phyloP scores from a whole-genome alignment of 2,113 vertebrate species.

The Suricata suricatta region DNA sequence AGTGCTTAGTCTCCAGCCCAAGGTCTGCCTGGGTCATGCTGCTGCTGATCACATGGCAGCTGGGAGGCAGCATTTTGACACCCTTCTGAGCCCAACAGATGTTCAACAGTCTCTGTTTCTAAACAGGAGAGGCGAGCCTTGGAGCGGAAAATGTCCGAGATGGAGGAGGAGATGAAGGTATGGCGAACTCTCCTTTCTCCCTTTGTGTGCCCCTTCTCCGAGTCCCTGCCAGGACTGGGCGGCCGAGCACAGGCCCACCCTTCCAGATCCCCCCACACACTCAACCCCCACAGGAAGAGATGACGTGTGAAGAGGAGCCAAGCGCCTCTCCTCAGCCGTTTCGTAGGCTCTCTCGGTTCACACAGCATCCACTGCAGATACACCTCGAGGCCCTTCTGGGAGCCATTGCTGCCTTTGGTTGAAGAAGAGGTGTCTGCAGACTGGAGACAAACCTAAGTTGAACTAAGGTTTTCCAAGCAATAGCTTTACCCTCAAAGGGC shows the following conservation, averaged over 20 bases:
- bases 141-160: slow-evolving; percentile 96
- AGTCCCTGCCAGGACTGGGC: neutral
- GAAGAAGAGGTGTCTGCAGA: slow-evolving; percentile 58
- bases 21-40: neutral
- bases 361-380: neutral
- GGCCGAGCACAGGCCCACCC: neutral
- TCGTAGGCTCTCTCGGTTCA: neutral
- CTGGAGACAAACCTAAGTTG: slow-evolving; percentile 16
- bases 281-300: neutral
- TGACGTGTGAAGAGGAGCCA: neutral
- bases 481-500: slow-evolving; percentile 54
- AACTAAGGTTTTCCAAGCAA: neutral
- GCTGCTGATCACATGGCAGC: neutral
- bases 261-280: neutral
- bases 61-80: neutral
- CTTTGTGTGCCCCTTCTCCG: neutral
- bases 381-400: neutral
- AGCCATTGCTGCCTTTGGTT: slow-evolving; percentile 65
- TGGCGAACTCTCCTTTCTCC: slow-evolving; percentile 32
- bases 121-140: slow-evolving; percentile 94
- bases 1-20: neutral
- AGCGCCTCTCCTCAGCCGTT: neutral
- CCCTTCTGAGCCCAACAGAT: neutral
- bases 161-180: slow-evolving; percentile 99
- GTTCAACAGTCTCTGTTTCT: slow-evolving; percentile 49